A percentile compares a stretch with the other conserved stretches of the same genome.
Conservation (phyloP, 2,797 vertebrate genomes). For the Centropyge bicolor region DNA sequence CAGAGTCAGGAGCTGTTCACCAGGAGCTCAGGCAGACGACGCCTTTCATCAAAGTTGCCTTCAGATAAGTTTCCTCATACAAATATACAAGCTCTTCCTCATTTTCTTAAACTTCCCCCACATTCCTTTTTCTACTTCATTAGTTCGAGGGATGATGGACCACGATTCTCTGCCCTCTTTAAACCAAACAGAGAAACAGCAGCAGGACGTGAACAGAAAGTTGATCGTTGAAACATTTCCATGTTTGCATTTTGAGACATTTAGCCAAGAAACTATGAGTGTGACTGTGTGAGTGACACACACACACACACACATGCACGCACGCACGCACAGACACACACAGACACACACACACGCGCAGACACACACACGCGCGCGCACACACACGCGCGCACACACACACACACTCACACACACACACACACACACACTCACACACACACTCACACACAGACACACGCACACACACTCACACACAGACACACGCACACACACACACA, state of each 20-base stretch:
- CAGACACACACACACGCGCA: too few species aligned
- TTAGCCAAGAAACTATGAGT: background rate
- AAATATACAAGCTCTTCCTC: background rate
- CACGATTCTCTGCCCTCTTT: background rate
- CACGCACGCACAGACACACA: conserved; percentile 12
- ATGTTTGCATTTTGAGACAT: background rate
- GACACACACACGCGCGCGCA: too few species aligned
- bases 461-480: background rate
- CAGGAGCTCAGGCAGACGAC: too few species aligned
- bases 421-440: background rate
- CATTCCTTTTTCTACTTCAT: conserved; percentile 20
- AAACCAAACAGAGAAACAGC: background rate
- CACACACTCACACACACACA: conserved; percentile 4
- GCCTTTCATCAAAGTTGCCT: background rate
- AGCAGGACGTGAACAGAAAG: background rate
- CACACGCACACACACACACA: conserved; percentile 10
- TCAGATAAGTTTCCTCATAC: background rate
- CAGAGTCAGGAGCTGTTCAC: too few species aligned
- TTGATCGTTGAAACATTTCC: background rate
- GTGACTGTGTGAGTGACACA: background rate
- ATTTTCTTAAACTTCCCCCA: background rate
- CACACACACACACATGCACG: conserved; percentile 6
- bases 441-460: conserved; percentile 11
- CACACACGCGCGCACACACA: conserved; percentile 2
- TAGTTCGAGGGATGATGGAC: background rate